Conservation (phyloP, 2,888 invertebrate genomes). For the Leuctra nigra region DNA sequence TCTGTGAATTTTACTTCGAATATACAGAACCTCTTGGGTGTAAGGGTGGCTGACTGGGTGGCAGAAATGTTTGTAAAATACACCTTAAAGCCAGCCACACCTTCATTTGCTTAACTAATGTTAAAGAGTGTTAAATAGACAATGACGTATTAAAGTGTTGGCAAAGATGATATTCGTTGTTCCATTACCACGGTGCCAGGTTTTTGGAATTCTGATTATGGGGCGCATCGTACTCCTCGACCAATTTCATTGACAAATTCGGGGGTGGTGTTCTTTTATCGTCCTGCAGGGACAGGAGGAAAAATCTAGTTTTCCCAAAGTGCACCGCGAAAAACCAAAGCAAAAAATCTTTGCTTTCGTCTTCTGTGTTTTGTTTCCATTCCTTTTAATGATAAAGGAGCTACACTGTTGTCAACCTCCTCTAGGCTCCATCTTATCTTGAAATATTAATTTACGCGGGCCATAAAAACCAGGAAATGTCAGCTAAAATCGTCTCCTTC, state of each 20-base stretch:
- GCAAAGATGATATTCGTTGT: too few relatives aligned
- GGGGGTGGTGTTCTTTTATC: conserved; percentile 5
- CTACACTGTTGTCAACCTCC: conserved; percentile 4
- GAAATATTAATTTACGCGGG: conserved; percentile 15
- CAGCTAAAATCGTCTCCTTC: too few relatives aligned
- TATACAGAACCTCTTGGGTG: too few relatives aligned
- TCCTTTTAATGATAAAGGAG: conserved; percentile 12
- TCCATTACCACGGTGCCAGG: too few relatives aligned
- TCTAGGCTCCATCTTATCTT: conserved; percentile 10
- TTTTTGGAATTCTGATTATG: too few relatives aligned
- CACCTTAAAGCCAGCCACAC: neutral
- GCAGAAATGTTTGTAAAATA: neutral
- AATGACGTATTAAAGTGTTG: too few relatives aligned
- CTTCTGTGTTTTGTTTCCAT: neutral
- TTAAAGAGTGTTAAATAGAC: too few relatives aligned
- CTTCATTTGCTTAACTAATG: neutral
- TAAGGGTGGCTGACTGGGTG: too few relatives aligned
- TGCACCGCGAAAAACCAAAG: conserved; percentile 2
- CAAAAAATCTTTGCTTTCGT: conserved; percentile 1
- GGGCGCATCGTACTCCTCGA: too few relatives aligned
- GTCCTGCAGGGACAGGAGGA: conserved; percentile 7
- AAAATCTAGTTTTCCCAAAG: conserved; percentile 1
- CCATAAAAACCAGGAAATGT: conserved; percentile 11
- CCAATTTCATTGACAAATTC: conserved; percentile 8
- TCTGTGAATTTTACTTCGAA: too few relatives aligned